Evolutionary conservation across 1,140 invertebrate genomes (phyloP).

Genomic region (Drosophila guanche): DNA sequence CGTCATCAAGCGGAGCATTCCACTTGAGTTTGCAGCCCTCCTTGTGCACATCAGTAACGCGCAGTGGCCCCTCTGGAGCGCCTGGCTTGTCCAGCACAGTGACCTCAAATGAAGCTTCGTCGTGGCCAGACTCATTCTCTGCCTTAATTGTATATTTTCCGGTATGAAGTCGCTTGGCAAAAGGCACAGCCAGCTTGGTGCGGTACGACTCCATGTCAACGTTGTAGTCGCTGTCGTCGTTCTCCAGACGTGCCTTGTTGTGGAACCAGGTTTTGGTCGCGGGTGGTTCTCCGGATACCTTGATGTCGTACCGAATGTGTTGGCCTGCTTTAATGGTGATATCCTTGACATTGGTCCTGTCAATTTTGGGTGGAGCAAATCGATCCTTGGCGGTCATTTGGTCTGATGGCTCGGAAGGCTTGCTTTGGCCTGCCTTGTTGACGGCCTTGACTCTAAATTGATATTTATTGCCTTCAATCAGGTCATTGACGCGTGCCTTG

Average conservation of each 20-base stretch:
- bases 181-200: conserved; percentile 91
- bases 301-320: conserved; percentile 92
- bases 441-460: conserved; percentile 98
- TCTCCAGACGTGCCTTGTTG: conserved; percentile 89
- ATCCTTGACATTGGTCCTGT: conserved; percentile 93
- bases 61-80: conserved; percentile 95
- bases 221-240: conserved; percentile 86
- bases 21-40: conserved; percentile 97
- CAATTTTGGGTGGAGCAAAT: conserved; percentile 95
- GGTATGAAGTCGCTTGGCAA: conserved; percentile 91
- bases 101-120: conserved; percentile 95
- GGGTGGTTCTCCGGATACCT: conserved; percentile 95
- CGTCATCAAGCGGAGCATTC: conserved; percentile 96
- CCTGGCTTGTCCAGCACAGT: conserved; percentile 94
- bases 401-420: conserved; percentile 94
- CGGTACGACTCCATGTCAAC: conserved; percentile 94
- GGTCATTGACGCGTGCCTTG: conserved; percentile 89
- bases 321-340: conserved; percentile 94
- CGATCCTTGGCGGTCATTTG: conserved; percentile 93
- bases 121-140: conserved; percentile 95
- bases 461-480: conserved; percentile 97
- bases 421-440: conserved; percentile 96
- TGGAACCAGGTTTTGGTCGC: conserved; percentile 93
- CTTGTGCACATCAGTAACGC: conserved; percentile 94
- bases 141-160: conserved; percentile 94